Conservation (phyloP, 2,797 vertebrate species). For the Melanotaenia nigrans region DNA sequence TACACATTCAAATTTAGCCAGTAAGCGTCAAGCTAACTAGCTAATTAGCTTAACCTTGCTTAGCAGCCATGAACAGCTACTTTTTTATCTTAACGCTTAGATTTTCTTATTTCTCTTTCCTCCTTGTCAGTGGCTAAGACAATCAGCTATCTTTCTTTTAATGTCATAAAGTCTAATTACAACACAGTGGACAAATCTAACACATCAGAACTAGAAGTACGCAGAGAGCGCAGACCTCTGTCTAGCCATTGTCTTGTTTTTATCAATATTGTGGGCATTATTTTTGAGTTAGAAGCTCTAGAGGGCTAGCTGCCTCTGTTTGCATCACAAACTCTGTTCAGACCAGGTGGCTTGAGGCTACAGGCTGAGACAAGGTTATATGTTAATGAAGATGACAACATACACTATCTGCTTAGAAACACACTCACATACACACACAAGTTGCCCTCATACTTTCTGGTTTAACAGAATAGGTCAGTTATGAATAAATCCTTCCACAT, state of each 20-base stretch:
- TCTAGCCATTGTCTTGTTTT: too few relatives aligned
- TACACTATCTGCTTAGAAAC: not conserved
- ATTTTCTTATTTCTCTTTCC: too few relatives aligned
- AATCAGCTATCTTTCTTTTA: not conserved
- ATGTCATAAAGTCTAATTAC: not conserved
- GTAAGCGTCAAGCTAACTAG: not conserved
- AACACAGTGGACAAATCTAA: not conserved
- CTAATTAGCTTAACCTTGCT: not conserved
- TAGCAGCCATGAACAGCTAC: not conserved
- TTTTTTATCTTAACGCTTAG: not conserved
- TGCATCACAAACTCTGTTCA: conserved; percentile 18
- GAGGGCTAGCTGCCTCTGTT: conserved; percentile 30
- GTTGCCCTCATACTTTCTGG: conserved; percentile 5
- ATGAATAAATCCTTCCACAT: conserved; percentile 21
- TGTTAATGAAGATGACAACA: conserved; percentile 51
- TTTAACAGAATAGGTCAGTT: conserved; percentile 19
- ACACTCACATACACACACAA: conserved; percentile 6
- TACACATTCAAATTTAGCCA: not conserved
- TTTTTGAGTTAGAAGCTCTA: not conserved
- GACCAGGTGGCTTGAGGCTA: conserved; percentile 36
- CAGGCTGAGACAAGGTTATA: conserved; percentile 67
- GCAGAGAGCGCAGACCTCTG: too few relatives aligned
- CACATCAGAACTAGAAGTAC: too few relatives aligned
- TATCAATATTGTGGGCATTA: too few relatives aligned
- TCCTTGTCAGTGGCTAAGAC: not conserved